Base-by-base conservation (phyloP, 1,140 invertebrate species). In the Eriosoma lanigerum region DNA sequence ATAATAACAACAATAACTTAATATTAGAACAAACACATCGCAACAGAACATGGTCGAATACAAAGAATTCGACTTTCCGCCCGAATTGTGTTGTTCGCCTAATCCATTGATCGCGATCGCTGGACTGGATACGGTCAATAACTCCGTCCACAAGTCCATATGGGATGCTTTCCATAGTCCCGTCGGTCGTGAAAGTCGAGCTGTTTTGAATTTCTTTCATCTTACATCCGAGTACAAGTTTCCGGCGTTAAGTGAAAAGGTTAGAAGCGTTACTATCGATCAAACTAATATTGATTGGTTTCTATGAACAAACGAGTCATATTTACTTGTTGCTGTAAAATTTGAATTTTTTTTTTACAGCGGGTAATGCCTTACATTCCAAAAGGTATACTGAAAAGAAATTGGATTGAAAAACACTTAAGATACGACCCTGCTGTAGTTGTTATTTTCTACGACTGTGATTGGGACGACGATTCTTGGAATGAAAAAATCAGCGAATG, bases 401-500 rank as follows among this genome's bases (percentile, higher is more conserved):
- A 95, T 84, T 99, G 98, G 98, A 93, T 98, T 88, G 89, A 91
- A 13, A 99, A 99, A 88, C 95, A 99, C 86, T 87, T 98, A 10
- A 90, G 93, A 83, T 88, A 94, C 68, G 89, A 99, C 82, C 97
- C 98, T 21, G 92, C 96, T 5, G 92, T 98, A 1, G 91, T 98
- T 70, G 95, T 98, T 12, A 89, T 97, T 52, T 99, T 99, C 86
- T 96, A 95, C 86, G 96, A 99, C 84, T 89, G 99, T 83, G 96
- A 99, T 87, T 99, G 97, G 97, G 95, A 96, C 86, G 96, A 98
- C 87, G 87, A 90, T 0, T 88, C 92, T 68, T 99, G 96, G 95
- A 93, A 93, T 84, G 96, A 98, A 83, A 97, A 94, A 84, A 95
- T 95, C 85, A 91, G 94, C 83, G 96, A 98, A 86, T 98, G 95